Conservation (phyloP, 2,888 invertebrate genomes). For the Theristus sp. region DNA sequence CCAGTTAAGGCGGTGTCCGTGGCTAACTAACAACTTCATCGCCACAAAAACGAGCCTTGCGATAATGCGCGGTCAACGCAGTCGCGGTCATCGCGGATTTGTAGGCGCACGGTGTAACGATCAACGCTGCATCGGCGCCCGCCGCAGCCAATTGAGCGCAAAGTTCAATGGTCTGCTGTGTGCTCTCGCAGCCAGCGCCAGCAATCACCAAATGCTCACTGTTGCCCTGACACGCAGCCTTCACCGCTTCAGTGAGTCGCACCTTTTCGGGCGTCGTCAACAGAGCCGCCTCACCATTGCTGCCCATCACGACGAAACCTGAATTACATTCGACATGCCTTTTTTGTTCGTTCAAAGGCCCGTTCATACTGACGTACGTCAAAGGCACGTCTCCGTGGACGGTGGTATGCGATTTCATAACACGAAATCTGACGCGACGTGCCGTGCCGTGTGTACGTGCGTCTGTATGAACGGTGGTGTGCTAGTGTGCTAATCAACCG, state of each 20-base stretch:
- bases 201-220: slow-evolving; percentile 36
- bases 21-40: too few species aligned
- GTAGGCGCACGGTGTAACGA: slow-evolving; percentile 40
- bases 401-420: too few species aligned
- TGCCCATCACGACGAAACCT: slow-evolving; percentile 42
- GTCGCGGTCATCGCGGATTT: slow-evolving; percentile 36
- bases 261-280: slow-evolving; percentile 35
- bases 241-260: slow-evolving; percentile 33
- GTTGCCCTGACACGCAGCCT: slow-evolving; percentile 22
- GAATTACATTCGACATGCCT: too few species aligned
- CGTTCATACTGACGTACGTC: too few species aligned
- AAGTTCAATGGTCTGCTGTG: neutral
- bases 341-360: too few species aligned
- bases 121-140: slow-evolving; percentile 40
- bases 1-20: too few species aligned
- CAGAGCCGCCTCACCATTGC: slow-evolving; percentile 40
- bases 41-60: too few species aligned
- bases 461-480: too few species aligned
- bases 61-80: slow-evolving; percentile 29
- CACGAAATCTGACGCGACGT: too few species aligned
- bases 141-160: slow-evolving; percentile 31
- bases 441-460: too few species aligned
- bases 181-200: slow-evolving; percentile 41
- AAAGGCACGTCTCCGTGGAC: too few species aligned
- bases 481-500: too few species aligned